Percentiles rank a stretch among this genome's conserved stretches.
These are phyloP conservation scores for Gobio gobio DNA, from an alignment of 2,113 vertebrate genomes.

Conservation along the genomic window DNA sequence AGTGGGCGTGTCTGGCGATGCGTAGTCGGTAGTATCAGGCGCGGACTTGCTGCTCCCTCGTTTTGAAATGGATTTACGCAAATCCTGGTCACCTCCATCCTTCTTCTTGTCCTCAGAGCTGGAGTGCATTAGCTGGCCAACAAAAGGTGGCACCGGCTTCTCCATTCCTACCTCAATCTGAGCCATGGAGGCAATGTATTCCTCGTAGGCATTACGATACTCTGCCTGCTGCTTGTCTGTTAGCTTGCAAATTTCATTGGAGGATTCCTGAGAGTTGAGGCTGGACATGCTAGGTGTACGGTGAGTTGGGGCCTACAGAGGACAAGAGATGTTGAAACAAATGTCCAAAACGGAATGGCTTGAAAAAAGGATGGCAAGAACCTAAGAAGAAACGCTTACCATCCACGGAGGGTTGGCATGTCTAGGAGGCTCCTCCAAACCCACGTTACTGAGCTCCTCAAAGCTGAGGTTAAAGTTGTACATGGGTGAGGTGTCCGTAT, in stretches of 20 bases:
- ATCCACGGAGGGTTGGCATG: constrained; percentile 84
- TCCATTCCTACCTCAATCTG: constrained; percentile 83
- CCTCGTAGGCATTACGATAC: constrained; percentile 93
- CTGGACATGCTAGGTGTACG: constrained; percentile 93
- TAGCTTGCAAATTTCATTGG: constrained; percentile 90
- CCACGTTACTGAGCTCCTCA: constrained; percentile 90
- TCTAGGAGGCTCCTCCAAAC: constrained; percentile 85
- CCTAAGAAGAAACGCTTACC: constrained; percentile 70
- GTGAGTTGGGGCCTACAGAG: constrained; percentile 81
- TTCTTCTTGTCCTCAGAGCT: constrained; percentile 83
- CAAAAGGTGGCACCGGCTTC: constrained; percentile 82
- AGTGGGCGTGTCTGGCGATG: constrained; percentile 79
- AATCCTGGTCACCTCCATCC: constrained; percentile 83
- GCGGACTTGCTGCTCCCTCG: constrained; percentile 69
- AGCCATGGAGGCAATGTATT: constrained; percentile 97
- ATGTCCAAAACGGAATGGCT: neutral
- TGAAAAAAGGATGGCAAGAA: neutral
- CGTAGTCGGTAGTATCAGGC: constrained; percentile 81
- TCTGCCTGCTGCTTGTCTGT: constrained; percentile 97
- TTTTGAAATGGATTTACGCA: constrained; percentile 84
- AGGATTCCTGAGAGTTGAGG: constrained; percentile 96
- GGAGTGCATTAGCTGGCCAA: constrained; percentile 79
- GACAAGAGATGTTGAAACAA: neutral
- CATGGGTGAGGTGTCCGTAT: constrained; percentile 80
- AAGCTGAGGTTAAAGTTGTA: constrained; percentile 97